Evolutionary conservation across 2,888 invertebrate genomes (phyloP).

Genomic region (Pandemis heparana): DNA sequence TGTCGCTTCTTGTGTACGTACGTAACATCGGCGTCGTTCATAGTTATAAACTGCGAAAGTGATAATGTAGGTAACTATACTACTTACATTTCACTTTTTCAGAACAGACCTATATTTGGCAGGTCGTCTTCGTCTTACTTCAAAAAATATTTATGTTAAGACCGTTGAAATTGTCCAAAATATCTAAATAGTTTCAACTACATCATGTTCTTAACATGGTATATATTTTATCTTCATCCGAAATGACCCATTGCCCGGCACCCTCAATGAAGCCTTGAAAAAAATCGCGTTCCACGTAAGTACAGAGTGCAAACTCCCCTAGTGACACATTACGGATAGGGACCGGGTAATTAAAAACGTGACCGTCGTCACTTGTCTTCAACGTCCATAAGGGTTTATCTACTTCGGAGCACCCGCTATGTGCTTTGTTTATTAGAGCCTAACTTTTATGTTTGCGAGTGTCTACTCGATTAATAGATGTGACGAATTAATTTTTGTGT

Average conservation of each 20-base stretch:
- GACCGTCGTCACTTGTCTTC: slow-evolving; percentile 84
- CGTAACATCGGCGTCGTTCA: no score
- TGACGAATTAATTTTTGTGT: slow-evolving; percentile 28
- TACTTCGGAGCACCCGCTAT: slow-evolving; percentile 71
- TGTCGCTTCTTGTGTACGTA: no score
- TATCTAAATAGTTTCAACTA: background rate
- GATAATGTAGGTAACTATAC: no score
- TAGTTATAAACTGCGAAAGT: no score
- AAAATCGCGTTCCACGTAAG: slow-evolving; percentile 55
- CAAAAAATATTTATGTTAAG: no score
- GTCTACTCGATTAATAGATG: slow-evolving; percentile 39
- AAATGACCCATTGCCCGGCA: background rate
- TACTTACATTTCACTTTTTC: no score
- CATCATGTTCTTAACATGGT: background rate
- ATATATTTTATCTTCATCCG: background rate
- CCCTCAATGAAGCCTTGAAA: slow-evolving; percentile 33
- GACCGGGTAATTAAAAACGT: slow-evolving; percentile 83
- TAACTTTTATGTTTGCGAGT: slow-evolving; percentile 50
- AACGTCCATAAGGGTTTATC: slow-evolving; percentile 78
- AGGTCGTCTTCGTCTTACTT: no score
- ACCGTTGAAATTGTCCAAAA: background rate
- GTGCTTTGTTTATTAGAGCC: slow-evolving; percentile 75
- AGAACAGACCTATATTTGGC: no score
- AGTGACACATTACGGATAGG: slow-evolving; percentile 78
- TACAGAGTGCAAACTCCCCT: slow-evolving; percentile 62